Evolutionary conservation across 2,113 vertebrate species (phyloP), one percentile per base, ranked within the genome.

Genomic region (Corvus hawaiiensis): DNA sequence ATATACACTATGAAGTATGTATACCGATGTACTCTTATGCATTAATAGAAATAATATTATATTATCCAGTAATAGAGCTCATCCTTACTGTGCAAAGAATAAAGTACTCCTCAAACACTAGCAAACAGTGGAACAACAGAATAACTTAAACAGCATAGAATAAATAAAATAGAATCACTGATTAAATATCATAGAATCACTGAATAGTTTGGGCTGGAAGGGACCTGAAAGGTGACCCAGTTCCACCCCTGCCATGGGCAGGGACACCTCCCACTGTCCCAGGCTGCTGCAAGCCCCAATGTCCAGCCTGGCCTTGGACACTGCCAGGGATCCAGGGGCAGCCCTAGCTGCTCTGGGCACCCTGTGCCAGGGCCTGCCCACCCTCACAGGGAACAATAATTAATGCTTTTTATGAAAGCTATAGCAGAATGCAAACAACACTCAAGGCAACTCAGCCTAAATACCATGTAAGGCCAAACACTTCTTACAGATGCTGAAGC

Each of bases 11-110:
- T 5, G 4, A 55, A 56, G n/a, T 32, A 35, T 46, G 16, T 5
- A 27, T 2, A 44, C 16, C 30, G 43, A 44, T 48, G 22, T 0
- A 8, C 14, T 22, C 17, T 20, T 7, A 4, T 0, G 7, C 11
- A 41, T 35, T 32, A 61, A 23, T 2, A 56, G 8, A 63, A 73
- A 14, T 7, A 11, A 11, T 13, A 27, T 49, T 16, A 0, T 7
- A 1, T 15, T 68, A 44, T 9, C 20, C 16, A 51, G 16, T 27
- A 41, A 22, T 8, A 23, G 1, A 64, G 18, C 23, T n/a, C 28
- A 22, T 24, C 13, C 13, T 59, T 22, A 35, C 5, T 49, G 21
- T 5, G 15, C 17, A 39, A 46, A 64, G 18, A 33, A 72, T 16
- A 41, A 82, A 43, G 39, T 8, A 78, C 16, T 18, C 24, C 18